Percentiles rank a stretch among this genome's conserved stretches.
phyloP scores from a whole-genome alignment of 92 coral and sea anemone species.

The Pocillopora grandis region DNA sequence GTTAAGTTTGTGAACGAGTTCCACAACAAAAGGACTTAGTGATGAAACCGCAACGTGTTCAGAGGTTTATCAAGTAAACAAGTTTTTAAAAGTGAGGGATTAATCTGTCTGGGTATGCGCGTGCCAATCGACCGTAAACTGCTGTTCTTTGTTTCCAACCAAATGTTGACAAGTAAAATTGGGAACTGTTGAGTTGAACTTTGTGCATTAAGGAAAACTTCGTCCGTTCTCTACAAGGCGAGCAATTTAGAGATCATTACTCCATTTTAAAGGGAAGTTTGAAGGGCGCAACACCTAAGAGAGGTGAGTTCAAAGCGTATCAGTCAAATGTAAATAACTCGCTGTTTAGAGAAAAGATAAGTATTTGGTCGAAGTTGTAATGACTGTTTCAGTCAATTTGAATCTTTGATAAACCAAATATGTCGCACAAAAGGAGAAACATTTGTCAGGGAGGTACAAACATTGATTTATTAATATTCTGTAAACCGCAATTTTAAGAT shows the following conservation, averaged over 20 bases:
- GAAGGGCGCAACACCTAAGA: not conserved
- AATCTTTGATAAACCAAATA: not conserved
- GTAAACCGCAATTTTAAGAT: constrained; percentile 25
- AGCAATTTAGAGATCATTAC: not conserved
- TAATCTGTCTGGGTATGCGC: not conserved
- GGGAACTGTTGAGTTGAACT: not conserved
- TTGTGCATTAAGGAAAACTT: not conserved
- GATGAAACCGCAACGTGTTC: constrained; percentile 31
- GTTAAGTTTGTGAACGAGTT: constrained; percentile 4
- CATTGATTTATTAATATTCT: not conserved
- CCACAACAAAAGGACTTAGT: constrained; percentile 20
- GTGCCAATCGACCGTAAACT: not conserved
- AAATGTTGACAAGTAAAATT: not conserved
- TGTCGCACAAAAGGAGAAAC: not conserved
- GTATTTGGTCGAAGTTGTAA: not conserved
- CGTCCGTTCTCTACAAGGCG: not conserved
- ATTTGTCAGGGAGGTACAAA: not conserved
- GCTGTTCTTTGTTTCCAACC: not conserved
- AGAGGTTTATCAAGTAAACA: constrained; percentile 21
- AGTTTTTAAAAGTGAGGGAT: constrained; percentile 9
- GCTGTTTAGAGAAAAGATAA: not conserved
- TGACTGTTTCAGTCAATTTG: not conserved
- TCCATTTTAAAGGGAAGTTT: not conserved
- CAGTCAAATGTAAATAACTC: not conserved
- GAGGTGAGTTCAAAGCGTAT: constrained; percentile 17